Conservation (phyloP, 2,888 invertebrate genomes). For the Ethmia dodecea region DNA sequence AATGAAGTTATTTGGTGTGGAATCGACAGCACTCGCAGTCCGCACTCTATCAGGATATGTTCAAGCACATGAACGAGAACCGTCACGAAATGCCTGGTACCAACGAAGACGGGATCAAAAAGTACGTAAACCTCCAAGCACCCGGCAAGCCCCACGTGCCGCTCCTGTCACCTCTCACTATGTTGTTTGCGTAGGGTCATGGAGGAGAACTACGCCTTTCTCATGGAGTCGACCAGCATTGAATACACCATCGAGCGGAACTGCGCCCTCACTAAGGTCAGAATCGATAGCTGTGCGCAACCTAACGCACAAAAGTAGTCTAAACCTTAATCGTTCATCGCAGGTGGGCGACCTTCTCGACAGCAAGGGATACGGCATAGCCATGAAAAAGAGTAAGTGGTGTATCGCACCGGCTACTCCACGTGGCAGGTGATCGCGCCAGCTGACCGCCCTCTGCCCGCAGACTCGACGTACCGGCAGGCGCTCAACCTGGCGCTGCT, state of each 20-base stretch:
- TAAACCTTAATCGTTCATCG: no score
- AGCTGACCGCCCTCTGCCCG: no score
- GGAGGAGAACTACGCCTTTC: slow-evolving; percentile 83
- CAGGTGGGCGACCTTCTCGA: slow-evolving; percentile 86
- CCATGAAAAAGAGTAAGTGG: slow-evolving; percentile 84
- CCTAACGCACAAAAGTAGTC: background rate
- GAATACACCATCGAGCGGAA: slow-evolving; percentile 88
- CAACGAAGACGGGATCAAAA: slow-evolving; percentile 81
- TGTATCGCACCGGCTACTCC: background rate
- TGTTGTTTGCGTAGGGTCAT: slow-evolving; percentile 26
- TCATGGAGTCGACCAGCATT: slow-evolving; percentile 94
- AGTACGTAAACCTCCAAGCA: slow-evolving; percentile 33
- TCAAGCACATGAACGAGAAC: slow-evolving; percentile 81
- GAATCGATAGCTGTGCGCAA: background rate
- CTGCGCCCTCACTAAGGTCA: slow-evolving; percentile 83
- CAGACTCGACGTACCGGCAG: slow-evolving; percentile 85
- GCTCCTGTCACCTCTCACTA: no score
- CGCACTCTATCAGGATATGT: slow-evolving; percentile 86
- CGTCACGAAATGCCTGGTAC: slow-evolving; percentile 70
- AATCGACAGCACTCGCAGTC: slow-evolving; percentile 77
- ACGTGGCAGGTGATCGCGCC: no score
- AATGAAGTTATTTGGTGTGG: no score
- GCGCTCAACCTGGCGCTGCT: slow-evolving; percentile 88
- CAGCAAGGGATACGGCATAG: slow-evolving; percentile 92
- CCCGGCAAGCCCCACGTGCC: background rate